A percentile compares a stretch with the other conserved stretches of the same genome.
Evolutionary conservation across 2,113 vertebrate genomes (phyloP).

Genomic region (Lagenorhynchus albirostris): DNA sequence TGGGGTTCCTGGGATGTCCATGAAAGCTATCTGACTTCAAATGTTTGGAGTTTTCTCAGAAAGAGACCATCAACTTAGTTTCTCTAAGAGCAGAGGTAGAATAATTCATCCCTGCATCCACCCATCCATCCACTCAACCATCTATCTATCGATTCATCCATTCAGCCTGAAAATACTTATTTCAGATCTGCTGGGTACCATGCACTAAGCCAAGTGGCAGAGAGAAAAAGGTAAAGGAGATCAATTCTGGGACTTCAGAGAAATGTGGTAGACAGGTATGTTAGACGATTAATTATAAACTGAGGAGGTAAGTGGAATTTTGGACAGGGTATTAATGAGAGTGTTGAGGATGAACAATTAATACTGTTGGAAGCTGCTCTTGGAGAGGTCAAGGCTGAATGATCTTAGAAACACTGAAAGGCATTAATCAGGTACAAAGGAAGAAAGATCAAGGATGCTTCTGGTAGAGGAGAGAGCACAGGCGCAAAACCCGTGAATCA

Average conservation of each 20-base stretch:
- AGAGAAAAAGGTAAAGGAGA: neutral
- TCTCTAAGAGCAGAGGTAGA: neutral
- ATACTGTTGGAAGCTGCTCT: neutral
- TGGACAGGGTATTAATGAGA: neutral
- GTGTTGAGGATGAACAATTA: neutral
- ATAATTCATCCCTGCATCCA: neutral
- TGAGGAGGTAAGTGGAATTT: neutral
- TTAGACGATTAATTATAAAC: neutral
- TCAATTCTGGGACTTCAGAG: neutral
- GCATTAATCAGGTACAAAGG: neutral
- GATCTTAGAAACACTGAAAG: neutral
- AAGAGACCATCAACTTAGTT: neutral
- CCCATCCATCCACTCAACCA: neutral
- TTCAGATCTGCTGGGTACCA: neutral
- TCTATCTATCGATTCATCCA: neutral
- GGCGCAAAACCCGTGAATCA: neutral
- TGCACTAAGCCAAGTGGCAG: neutral
- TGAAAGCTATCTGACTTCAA: neutral
- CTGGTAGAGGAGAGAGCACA: no score
- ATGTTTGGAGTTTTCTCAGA: neutral
- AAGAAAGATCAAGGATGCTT: neutral
- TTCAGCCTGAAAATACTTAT: neutral
- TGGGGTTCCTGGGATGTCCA: neutral
- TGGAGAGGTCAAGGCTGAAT: neutral
- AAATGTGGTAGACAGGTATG: neutral